A percentile compares a stretch with the other conserved stretches of the same genome.
Conservation (phyloP, 2,113 vertebrate genomes). For the Sula dactylatra region DNA sequence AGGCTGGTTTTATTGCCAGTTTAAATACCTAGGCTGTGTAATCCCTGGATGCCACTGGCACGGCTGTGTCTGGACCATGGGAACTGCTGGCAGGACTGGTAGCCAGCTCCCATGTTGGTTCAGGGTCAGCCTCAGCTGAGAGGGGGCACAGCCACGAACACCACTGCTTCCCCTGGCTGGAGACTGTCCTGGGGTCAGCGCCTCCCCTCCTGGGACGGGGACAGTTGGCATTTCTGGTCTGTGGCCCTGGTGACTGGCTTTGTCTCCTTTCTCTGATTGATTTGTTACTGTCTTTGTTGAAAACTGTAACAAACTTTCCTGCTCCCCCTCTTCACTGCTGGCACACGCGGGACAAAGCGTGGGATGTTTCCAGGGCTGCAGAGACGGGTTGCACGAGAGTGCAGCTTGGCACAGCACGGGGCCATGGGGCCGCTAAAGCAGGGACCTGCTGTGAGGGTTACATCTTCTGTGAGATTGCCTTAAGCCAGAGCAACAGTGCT, state of each 20-base stretch:
- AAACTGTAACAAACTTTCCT: neutral
- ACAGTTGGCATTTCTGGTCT: too few species aligned
- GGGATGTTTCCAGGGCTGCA: neutral
- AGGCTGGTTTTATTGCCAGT: neutral
- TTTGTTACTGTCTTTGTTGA: neutral
- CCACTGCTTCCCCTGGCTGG: neutral
- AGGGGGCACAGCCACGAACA: fast-evolving
- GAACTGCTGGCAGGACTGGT: neutral
- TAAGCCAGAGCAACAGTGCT: fast-evolving
- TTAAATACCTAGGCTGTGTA: fast-evolving
- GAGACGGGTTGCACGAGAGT: neutral
- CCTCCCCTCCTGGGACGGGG: too few species aligned
- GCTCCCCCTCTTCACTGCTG: neutral
- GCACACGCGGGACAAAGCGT: fast-evolving
- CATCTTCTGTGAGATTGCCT: neutral
- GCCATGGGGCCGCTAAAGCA: neutral
- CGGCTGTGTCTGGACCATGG: too few species aligned
- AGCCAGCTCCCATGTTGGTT: fast-evolving
- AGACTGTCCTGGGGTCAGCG: neutral
- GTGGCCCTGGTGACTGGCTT: neutral
- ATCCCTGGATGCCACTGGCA: fast-evolving
- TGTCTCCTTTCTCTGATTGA: neutral
- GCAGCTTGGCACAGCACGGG: too few species aligned
- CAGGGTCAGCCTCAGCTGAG: too few species aligned
- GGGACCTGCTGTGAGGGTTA: neutral